phyloP scores from a whole-genome alignment of 2,797 vertebrate genomes.

The Todus mexicanus region DNA sequence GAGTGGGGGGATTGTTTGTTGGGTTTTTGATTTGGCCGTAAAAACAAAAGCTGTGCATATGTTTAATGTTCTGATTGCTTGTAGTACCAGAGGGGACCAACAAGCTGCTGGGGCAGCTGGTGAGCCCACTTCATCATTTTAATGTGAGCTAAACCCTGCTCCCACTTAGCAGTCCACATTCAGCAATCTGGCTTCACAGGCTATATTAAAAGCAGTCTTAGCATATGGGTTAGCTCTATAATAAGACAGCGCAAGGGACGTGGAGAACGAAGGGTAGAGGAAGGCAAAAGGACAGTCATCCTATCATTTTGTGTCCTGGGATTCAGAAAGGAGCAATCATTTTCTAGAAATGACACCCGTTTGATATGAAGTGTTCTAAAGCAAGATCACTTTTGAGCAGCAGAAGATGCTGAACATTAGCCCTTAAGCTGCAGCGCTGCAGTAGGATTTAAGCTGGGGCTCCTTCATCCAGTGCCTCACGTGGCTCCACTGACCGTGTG shows the following conservation, averaged over 20 bases:
- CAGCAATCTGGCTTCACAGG: slow-evolving; percentile 69
- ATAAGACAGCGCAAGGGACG: neutral
- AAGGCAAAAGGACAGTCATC: neutral
- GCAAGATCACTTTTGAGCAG: neutral
- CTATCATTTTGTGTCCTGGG: neutral
- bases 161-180: slow-evolving; percentile 61
- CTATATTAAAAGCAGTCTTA: slow-evolving; percentile 75
- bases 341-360: neutral
- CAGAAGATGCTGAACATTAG: neutral
- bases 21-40: neutral
- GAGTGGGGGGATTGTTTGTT: neutral
- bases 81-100: slow-evolving; percentile 2
- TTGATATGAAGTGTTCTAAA: neutral
- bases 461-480: neutral
- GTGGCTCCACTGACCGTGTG: accelerated
- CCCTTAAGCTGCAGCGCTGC: neutral
- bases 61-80: neutral
- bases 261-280: neutral
- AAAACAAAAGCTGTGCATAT: neutral
- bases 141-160: slow-evolving; percentile 44
- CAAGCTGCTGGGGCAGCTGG: slow-evolving; percentile 72
- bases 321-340: neutral
- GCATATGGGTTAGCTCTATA: slow-evolving; percentile 70
- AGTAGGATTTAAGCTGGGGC: neutral
- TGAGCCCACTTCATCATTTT: slow-evolving; percentile 22